Conservation (phyloP, 2,113 vertebrate genomes). For the Dryoscopus gambensis region DNA sequence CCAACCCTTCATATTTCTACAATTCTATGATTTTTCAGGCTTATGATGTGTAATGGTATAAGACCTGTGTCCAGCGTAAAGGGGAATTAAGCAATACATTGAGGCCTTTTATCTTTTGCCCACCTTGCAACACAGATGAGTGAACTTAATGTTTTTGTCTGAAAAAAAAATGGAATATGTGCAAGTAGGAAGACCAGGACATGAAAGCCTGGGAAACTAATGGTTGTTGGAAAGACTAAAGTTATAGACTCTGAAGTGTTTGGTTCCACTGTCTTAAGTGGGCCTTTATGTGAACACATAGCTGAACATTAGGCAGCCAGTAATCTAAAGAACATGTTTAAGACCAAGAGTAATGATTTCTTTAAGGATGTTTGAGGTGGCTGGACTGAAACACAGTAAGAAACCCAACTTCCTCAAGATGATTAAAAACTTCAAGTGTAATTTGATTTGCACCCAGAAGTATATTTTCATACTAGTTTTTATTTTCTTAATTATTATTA, state of each 20-base stretch:
- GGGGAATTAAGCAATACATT: not conserved
- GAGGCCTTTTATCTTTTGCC: not conserved
- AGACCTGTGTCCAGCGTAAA: accelerated
- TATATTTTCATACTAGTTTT: not conserved
- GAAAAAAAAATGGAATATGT: not conserved
- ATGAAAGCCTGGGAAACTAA: not conserved
- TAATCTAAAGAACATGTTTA: not conserved
- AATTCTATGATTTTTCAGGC: not conserved
- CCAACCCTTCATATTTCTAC: not conserved
- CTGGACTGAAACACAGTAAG: not conserved
- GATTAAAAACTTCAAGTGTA: not conserved
- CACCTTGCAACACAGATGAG: not conserved
- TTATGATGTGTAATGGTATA: not conserved
- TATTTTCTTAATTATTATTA: not conserved
- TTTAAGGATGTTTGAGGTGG: not conserved
- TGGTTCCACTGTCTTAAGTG: not conserved
- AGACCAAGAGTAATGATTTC: not conserved
- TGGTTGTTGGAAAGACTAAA: not conserved
- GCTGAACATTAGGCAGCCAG: not conserved
- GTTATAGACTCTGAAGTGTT: not conserved
- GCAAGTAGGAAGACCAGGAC: not conserved
- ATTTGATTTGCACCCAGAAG: not conserved
- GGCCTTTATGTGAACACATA: not conserved
- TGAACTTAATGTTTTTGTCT: not conserved
- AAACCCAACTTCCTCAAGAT: not conserved